phyloP scores from a whole-genome alignment of 2,888 invertebrate genomes.

The Polylopha cassiicola region DNA sequence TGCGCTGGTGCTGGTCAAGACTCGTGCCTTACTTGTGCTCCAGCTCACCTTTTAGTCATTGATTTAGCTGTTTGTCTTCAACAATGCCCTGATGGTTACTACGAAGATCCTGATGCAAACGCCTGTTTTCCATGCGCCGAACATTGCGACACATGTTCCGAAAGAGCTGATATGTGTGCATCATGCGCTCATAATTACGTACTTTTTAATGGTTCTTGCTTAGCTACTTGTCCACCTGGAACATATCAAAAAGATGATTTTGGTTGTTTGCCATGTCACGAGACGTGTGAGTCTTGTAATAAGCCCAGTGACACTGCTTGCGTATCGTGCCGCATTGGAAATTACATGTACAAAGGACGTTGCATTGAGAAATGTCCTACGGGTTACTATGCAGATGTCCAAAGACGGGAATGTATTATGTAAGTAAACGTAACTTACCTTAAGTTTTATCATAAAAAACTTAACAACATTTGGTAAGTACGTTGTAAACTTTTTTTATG shows the following conservation, averaged over 20 bases:
- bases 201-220: conserved; percentile 88
- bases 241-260: conserved; percentile 93
- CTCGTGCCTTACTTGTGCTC: conserved; percentile 89
- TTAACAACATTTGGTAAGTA: neutral
- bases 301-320: conserved; percentile 88
- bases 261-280: conserved; percentile 87
- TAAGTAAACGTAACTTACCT: conserved; percentile 48
- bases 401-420: conserved; percentile 86
- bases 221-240: conserved; percentile 88
- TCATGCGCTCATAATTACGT: conserved; percentile 93
- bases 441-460: too few species aligned
- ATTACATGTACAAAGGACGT: conserved; percentile 83
- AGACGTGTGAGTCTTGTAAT: conserved; percentile 87
- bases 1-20: conserved; percentile 92
- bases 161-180: conserved; percentile 89
- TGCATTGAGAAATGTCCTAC: conserved; percentile 85
- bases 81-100: conserved; percentile 92
- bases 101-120: conserved; percentile 85
- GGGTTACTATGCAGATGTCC: conserved; percentile 85
- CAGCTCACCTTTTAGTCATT: conserved; percentile 87
- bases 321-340: conserved; percentile 85
- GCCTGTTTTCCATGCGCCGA: conserved; percentile 92
- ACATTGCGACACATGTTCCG: conserved; percentile 91
- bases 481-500: neutral
- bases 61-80: conserved; percentile 92